These are phyloP conservation scores for Lepus americanus DNA, from an alignment of 2,113 vertebrate genomes.

Conservation along the genomic window DNA sequence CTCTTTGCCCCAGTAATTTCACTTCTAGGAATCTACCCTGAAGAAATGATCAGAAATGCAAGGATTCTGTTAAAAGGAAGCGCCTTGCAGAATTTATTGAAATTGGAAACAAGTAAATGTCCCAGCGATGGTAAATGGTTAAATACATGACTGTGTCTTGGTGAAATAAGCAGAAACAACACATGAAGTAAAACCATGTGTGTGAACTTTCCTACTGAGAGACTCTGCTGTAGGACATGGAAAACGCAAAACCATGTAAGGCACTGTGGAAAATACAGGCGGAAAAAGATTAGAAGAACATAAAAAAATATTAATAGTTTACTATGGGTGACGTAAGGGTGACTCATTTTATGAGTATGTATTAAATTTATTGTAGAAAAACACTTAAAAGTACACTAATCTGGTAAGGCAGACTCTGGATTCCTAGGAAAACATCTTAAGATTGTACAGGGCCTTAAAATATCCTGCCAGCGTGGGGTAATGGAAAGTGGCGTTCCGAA, in stretches of 20 bases:
- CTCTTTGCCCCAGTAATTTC: not conserved
- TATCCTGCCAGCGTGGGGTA: not conserved
- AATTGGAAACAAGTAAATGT: not conserved
- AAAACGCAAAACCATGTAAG: not conserved
- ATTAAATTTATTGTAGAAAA: not conserved
- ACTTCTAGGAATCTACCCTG: constrained; percentile 43
- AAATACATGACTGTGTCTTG: not conserved
- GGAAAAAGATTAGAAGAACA: not conserved
- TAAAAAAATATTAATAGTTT: not conserved
- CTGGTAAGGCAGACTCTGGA: not conserved
- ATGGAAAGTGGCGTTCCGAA: constrained; percentile 8
- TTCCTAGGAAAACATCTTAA: constrained; percentile 21
- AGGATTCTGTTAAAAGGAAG: not conserved
- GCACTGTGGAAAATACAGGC: not conserved
- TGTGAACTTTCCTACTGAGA: too few relatives aligned
- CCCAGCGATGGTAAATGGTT: not conserved
- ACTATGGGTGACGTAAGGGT: not conserved
- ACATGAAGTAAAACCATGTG: not conserved
- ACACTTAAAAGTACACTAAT: not conserved
- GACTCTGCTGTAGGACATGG: not conserved
- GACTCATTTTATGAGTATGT: not conserved
- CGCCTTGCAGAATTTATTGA: not conserved
- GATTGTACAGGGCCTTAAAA: not conserved
- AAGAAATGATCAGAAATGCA: constrained; percentile 1
- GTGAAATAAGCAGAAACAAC: not conserved